phyloP scores from a whole-genome alignment of 1,140 invertebrate genomes.

The Phthorimaea operculella region DNA sequence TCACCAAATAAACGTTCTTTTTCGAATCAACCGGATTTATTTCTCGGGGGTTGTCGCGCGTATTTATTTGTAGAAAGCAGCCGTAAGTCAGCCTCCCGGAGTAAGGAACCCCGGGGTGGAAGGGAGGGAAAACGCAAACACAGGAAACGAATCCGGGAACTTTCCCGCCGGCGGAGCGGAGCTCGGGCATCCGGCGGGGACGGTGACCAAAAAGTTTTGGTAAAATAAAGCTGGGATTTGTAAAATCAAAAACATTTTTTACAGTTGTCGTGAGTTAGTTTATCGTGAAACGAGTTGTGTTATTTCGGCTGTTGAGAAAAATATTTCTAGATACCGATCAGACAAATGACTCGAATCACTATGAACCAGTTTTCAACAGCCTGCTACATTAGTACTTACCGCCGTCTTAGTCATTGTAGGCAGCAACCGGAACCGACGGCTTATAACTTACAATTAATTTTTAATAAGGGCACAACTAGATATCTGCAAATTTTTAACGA shows the following conservation, averaged over 20 bases:
- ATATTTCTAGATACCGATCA: no score
- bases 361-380: no score
- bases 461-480: no score
- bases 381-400: no score
- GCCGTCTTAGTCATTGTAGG: no score
- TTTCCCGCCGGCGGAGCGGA: constrained; percentile 47
- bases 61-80: constrained; percentile 44
- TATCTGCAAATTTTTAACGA: no score
- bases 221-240: not conserved
- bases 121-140: constrained; percentile 41
- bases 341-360: no score
- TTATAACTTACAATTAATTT: no score
- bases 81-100: constrained; percentile 22
- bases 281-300: no score
- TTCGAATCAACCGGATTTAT: constrained; percentile 18
- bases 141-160: constrained; percentile 57
- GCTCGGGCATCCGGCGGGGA: constrained; percentile 23
- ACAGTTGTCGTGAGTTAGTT: no score
- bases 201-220: constrained; percentile 26
- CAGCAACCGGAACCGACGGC: no score
- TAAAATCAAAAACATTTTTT: not conserved
- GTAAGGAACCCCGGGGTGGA: constrained; percentile 16
- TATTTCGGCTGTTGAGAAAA: no score
- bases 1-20: constrained; percentile 18
- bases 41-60: constrained; percentile 30